Base-by-base conservation (phyloP, 2,797 vertebrate species). In the Chromis chromis region DNA sequence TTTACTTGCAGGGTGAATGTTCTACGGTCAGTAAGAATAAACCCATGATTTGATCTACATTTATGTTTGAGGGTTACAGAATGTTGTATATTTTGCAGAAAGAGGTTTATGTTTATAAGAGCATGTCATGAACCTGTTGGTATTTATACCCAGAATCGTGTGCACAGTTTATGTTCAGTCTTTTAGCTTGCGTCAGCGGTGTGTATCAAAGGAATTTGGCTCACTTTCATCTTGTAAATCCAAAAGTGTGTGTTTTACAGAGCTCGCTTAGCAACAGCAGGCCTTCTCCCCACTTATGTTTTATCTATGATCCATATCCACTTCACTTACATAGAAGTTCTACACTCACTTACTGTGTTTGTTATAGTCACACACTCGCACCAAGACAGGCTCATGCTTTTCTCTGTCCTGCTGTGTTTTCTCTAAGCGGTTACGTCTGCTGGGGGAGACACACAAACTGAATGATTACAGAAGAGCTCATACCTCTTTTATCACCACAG, bases 171-270 rank as follows among this genome's bases (percentile, higher is more conserved):
- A 70, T 79, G 55, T 70, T 61, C 57, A 28, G 74, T 17, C 22
- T 69, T 82, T 19, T 16, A 50, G 39, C 28, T 65, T 46, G 33
- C 33, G 46, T 78, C 70, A 70, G 42, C 6, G 16, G 39, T 76
- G 82, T 87, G 84, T 87, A 80, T 86, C 68, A 68, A 27, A 86
- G 76, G 79, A 83, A 80, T 83, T 83, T 88, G 78, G 83, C 84
- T 77, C 40, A 44, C 25, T 71, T 70, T 79, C 63, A 54, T 80
- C 59, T 49, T 65, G 73, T 89, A 84, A 91, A 87, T 82, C 65
- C 63, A 24, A 84, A n/a, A 67, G 74, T 71, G 67, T 77, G 61
- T 80, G 48, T 78, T 77, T 65, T 55, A 48, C 70, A 76, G 76
- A 58, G 72, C 63, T 64, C 6, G 52, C 78, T 77, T 67, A 73